Evolutionary conservation across 2,113 vertebrate species (phyloP).

Genomic region (Okapia johnstoni): DNA sequence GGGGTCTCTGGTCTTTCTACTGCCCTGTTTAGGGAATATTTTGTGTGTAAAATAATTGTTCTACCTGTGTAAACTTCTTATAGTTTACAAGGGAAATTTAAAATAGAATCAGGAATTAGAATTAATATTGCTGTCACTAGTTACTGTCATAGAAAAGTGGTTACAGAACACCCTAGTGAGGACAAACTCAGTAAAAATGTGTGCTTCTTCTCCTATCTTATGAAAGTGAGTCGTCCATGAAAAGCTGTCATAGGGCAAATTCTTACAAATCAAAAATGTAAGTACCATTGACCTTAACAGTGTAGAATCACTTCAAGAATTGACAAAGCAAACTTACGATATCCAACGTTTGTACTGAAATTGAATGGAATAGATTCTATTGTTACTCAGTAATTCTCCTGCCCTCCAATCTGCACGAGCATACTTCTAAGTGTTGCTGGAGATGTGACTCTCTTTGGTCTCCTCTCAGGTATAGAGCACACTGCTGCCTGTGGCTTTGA

Average conservation of each 20-base stretch:
- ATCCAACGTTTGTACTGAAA: background rate
- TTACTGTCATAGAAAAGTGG: background rate
- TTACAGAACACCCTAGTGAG: background rate
- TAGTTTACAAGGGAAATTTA: background rate
- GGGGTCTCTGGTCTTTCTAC: background rate
- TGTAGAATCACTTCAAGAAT: background rate
- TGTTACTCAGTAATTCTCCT: background rate
- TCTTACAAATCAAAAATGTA: background rate
- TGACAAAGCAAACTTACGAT: background rate
- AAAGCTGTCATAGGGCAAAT: background rate
- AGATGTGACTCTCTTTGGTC: background rate
- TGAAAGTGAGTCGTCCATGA: background rate
- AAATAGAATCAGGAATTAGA: background rate
- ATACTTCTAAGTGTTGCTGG: background rate
- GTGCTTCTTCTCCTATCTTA: background rate
- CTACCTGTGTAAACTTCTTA: background rate
- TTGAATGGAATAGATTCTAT: background rate
- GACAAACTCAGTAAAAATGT: background rate
- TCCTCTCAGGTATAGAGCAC: fast-evolving
- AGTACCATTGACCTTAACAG: background rate
- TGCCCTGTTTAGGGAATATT: background rate
- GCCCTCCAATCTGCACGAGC: background rate
- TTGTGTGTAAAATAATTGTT: background rate
- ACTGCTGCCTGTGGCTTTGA: background rate
- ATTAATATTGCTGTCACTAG: background rate